Evolutionary conservation across 2,113 vertebrate genomes (phyloP).

Genomic region (Eupsittula cactorum): DNA sequence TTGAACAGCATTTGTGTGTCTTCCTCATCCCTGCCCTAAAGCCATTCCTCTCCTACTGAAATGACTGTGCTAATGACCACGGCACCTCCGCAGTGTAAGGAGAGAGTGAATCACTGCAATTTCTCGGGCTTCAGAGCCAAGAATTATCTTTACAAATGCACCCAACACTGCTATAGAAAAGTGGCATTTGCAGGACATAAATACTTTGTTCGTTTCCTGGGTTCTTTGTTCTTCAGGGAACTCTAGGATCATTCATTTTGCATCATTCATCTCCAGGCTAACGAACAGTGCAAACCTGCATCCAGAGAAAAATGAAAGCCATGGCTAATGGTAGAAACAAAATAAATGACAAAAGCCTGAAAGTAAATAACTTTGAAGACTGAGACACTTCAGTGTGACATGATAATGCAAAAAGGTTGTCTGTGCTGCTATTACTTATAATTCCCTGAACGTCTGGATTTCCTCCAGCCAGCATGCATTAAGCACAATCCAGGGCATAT

Average conservation of each 20-base stretch:
- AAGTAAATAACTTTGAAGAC: slow-evolving; percentile 23
- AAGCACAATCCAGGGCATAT: slow-evolving; percentile 18
- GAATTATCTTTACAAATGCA: background rate
- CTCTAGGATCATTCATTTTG: background rate
- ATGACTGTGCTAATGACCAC: background rate
- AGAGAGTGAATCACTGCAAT: background rate
- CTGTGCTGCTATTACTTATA: slow-evolving; percentile 9
- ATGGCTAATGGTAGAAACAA: background rate
- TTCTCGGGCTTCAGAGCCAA: background rate
- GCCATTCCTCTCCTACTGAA: background rate
- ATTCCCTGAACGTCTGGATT: background rate
- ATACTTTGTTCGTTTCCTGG: background rate
- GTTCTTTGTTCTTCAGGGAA: background rate
- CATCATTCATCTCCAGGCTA: background rate
- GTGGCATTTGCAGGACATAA: background rate
- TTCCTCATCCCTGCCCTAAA: background rate
- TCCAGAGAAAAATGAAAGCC: background rate
- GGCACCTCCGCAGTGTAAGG: background rate
- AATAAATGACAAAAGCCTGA: background rate
- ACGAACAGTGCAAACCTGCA: background rate
- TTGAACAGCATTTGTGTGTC: background rate
- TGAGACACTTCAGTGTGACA: background rate
- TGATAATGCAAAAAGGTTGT: background rate
- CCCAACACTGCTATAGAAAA: background rate
- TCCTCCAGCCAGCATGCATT: slow-evolving; percentile 33